Evolutionary conservation across 1,140 invertebrate species (phyloP), one percentile per base, ranked within the genome.

Genomic region (Bombus huntii): DNA sequence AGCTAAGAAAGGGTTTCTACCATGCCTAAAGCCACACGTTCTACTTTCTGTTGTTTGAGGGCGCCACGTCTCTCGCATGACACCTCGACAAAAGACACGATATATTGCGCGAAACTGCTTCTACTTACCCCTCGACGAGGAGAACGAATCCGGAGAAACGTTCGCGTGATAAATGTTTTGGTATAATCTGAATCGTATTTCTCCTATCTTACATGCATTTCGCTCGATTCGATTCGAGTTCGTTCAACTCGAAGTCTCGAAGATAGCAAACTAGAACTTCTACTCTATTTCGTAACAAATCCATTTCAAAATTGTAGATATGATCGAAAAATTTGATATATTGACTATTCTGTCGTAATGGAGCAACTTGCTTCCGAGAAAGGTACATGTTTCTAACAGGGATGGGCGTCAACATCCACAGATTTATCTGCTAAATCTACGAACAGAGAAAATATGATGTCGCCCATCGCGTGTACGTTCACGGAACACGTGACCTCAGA

Each of bases 21-120:
- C 70, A 68, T 82, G 80, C n/a, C 79, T 59, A 68, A 75, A 79
- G 75, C 47, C 22, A 44, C 31, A 81, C 88, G 76, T 74, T 91
- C 81, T 70, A 68, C 44, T 82, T 91, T 86, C 66, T 37, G 39
- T 79, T 81, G 82, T 77, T 83, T 39, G 90, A 85, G 87, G 89
- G 89, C 90, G 89, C 90, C 89, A 91, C 90, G 81, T 89, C 83
- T 66, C 77, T 89, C 62, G 62, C 72, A 9, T 70, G 85, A 77
- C 75, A 89, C 28, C 68, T 44, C 77, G 39, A 85, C 77, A 73
- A 85, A 66, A 78, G 70, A 9, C n/a, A 37, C 39, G 31, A 85
- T 79, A 47, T 83, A 83, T 71, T 59, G 65, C 44, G 37, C 82
- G 82, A 70, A 82, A 75, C 74, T 34, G 75, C 47, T 84, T 70